A percentile compares a stretch with the other conserved stretches of the same genome.
These are phyloP conservation scores for Thripadectes ignobilis DNA, from an alignment of 2,797 vertebrate genomes.

Conservation along the genomic window DNA sequence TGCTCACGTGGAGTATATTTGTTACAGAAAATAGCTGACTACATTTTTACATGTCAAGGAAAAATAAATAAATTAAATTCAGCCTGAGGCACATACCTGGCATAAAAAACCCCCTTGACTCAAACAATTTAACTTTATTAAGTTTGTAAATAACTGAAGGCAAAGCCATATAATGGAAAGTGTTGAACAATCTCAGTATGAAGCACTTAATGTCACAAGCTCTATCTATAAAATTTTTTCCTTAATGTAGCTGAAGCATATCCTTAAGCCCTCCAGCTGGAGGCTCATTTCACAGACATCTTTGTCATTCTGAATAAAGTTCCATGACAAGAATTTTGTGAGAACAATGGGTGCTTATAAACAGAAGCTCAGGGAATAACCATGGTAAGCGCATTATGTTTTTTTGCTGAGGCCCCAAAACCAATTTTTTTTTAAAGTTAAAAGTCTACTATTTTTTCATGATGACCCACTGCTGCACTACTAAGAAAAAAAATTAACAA, in stretches of 20 bases:
- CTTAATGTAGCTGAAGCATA: neutral
- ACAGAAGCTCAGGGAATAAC: neutral
- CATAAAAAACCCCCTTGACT: neutral
- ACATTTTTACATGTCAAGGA: neutral
- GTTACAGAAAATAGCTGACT: neutral
- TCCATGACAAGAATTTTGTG: slow-evolving; percentile 2
- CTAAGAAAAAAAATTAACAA: neutral
- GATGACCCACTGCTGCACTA: neutral
- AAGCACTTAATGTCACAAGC: neutral
- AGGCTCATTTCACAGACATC: neutral
- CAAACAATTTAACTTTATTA: neutral
- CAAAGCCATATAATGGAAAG: neutral
- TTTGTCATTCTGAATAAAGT: slow-evolving; percentile 26
- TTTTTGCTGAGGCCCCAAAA: neutral
- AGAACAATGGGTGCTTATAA: neutral
- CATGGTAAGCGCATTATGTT: neutral
- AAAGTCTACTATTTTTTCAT: neutral
- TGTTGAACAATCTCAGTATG: neutral
- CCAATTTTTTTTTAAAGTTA: neutral
- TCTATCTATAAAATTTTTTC: neutral
- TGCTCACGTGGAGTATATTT: neutral
- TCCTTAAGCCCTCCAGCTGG: neutral
- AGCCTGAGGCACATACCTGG: neutral
- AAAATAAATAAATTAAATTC: neutral
- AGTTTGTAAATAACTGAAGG: neutral